Percentiles rank a stretch among this genome's conserved stretches.
phyloP scores from a whole-genome alignment of 37 sponge, comb jelly and placozoan genomes.

The Mnemiopsis leidyi region DNA sequence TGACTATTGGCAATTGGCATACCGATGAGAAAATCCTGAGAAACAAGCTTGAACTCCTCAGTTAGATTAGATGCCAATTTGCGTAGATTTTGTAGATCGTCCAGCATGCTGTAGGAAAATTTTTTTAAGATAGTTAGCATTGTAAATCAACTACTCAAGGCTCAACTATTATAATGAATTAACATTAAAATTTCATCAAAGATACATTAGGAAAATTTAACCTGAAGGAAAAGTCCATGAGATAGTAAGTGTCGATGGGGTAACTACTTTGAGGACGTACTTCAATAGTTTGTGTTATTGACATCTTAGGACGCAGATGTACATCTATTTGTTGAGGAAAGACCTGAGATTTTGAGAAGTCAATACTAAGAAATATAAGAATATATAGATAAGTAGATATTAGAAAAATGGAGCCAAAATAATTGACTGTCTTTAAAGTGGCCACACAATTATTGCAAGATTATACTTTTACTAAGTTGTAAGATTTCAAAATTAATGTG shows the following conservation, averaged over 20 bases:
- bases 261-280: background rate
- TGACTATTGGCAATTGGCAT: too few relatives aligned
- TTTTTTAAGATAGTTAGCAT: background rate
- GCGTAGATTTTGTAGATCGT: background rate
- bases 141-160: too few relatives aligned
- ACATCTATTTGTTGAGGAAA: background rate
- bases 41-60: background rate
- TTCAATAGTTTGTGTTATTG: background rate
- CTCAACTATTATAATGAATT: too few relatives aligned
- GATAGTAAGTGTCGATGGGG: constrained; percentile 19
- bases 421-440: too few relatives aligned
- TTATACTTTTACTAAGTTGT: too few relatives aligned
- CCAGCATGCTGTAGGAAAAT: background rate
- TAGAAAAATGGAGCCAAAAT: too few relatives aligned
- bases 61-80: background rate
- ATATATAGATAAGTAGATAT: too few relatives aligned
- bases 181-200: too few relatives aligned
- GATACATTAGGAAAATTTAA: background rate
- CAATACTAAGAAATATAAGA: too few relatives aligned
- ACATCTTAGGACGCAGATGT: background rate
- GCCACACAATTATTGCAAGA: too few relatives aligned
- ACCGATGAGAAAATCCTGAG: background rate
- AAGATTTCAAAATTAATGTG: too few relatives aligned
- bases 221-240: constrained; percentile 30
- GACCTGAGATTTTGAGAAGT: too few relatives aligned